phyloP scores from a whole-genome alignment of 2,797 vertebrate genomes.

The Hypotaenidia okinawae region DNA sequence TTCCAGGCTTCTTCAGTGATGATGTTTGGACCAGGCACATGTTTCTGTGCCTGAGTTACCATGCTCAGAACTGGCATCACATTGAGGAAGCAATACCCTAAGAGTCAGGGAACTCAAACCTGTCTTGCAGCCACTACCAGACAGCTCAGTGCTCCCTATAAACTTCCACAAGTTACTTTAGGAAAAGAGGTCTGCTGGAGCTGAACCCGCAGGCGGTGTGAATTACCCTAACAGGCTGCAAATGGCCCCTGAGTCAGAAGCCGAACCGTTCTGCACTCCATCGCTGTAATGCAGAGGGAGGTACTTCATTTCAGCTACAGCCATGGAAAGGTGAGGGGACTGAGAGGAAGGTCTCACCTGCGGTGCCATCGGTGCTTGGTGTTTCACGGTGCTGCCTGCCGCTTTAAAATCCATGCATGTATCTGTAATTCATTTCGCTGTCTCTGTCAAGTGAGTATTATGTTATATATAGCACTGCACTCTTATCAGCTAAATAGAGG shows the following conservation, averaged over 20 bases:
- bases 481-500: background rate
- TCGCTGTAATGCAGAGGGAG: background rate
- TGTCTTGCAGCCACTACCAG: background rate
- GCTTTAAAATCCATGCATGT: background rate
- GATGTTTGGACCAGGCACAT: background rate
- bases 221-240: background rate
- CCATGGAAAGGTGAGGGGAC: background rate
- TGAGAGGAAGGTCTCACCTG: background rate
- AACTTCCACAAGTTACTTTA: background rate
- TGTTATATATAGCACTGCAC: background rate
- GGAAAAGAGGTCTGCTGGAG: background rate
- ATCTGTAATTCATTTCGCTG: background rate
- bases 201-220: background rate
- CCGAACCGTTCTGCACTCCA: background rate
- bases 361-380: background rate
- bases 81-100: background rate
- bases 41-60: background rate
- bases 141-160: background rate
- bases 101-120: background rate
- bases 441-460: background rate
- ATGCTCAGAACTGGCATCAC: background rate
- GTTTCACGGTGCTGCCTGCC: background rate
- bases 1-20: background rate
- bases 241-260: background rate
- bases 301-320: background rate